Evolutionary conservation across 2,113 vertebrate genomes (phyloP).

Genomic region (Lathamus discolor): DNA sequence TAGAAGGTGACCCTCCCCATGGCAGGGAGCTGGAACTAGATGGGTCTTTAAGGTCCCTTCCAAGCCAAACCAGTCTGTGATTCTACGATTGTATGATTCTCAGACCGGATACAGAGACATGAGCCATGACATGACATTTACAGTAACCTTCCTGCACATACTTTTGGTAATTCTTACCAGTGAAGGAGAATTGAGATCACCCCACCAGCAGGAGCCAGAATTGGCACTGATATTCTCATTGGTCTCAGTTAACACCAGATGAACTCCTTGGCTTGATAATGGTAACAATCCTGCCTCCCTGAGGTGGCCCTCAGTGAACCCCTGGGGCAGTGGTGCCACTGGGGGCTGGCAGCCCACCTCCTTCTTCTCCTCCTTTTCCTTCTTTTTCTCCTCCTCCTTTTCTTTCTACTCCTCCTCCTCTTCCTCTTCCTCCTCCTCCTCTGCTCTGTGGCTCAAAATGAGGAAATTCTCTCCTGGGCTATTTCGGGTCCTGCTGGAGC

Average conservation of each 20-base stretch:
- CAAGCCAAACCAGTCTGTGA: not conserved
- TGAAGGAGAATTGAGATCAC: not conserved
- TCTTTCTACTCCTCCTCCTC: not conserved
- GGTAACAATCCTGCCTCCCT: not conserved
- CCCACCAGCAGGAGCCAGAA: not conserved
- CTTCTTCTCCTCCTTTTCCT: not conserved
- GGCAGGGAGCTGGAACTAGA: not conserved
- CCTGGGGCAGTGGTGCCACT: not conserved
- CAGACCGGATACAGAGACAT: not conserved
- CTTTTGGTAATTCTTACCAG: not conserved
- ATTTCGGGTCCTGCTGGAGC: slow-evolving; percentile 39
- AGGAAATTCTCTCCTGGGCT: not conserved
- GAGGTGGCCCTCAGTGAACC: not conserved
- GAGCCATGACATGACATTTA: not conserved
- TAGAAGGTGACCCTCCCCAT: not conserved
- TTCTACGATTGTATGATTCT: not conserved
- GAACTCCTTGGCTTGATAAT: not conserved
- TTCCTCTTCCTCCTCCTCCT: not conserved
- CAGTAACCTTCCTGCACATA: not conserved
- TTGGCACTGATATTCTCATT: not conserved
- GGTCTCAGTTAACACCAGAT: not conserved
- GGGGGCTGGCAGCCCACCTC: not conserved
- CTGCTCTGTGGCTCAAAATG: not conserved
- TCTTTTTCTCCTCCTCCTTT: not conserved
- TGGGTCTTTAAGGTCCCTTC: not conserved